Percentiles rank a stretch among this genome's conserved stretches.
Evolutionary conservation across 2,113 vertebrate species (phyloP).

Genomic region (Chaenocephalus aceratus): DNA sequence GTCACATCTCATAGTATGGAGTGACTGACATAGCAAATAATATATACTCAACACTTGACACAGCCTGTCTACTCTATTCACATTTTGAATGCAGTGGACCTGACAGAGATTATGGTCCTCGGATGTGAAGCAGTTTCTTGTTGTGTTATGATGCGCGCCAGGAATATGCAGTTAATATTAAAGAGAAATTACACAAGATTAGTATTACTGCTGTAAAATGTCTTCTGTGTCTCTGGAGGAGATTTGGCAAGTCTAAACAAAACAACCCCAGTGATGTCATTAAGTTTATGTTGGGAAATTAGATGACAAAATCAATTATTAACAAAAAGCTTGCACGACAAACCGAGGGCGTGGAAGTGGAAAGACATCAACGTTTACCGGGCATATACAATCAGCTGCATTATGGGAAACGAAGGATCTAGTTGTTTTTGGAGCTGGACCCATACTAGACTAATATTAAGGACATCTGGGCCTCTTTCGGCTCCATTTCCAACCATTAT

Average conservation of each 20-base stretch:
- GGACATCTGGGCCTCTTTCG: not conserved
- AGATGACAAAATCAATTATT: not conserved
- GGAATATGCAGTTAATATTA: conserved; percentile 7
- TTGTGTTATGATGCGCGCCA: conserved; percentile 4
- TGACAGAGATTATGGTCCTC: conserved; percentile 40
- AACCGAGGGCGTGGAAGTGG: not conserved
- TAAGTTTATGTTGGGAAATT: not conserved
- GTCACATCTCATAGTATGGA: conserved; percentile 61
- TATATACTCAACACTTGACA: conserved; percentile 42
- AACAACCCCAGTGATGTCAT: conserved; percentile 1
- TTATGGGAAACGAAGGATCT: not conserved
- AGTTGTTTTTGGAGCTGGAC: not conserved
- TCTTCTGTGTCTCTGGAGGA: not conserved
- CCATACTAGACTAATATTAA: not conserved
- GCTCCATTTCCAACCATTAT: not conserved
- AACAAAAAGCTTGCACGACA: not conserved
- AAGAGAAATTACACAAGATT: conserved; percentile 5
- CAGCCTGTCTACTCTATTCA: conserved; percentile 58
- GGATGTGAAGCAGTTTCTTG: conserved; percentile 29
- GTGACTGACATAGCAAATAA: conserved; percentile 59
- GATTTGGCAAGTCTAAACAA: not conserved
- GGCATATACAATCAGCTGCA: not conserved
- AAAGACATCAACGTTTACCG: not conserved
- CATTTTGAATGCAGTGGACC: conserved; percentile 47
- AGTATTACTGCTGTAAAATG: not conserved